Conservation (phyloP, 2,888 invertebrate genomes). For the Camponotus fellah region DNA sequence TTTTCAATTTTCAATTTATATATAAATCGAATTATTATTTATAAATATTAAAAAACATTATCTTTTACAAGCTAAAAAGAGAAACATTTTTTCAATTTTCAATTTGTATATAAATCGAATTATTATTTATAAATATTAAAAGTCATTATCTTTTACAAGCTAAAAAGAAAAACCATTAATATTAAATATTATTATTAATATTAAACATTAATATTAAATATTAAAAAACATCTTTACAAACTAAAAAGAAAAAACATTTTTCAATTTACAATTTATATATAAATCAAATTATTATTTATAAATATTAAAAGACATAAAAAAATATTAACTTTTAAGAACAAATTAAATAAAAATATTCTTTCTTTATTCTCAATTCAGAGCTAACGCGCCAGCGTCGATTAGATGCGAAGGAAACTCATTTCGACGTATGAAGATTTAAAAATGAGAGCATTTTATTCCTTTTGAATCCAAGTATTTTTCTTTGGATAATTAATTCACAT, state of each 20-base stretch:
- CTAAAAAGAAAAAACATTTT: neutral
- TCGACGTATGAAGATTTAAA: neutral
- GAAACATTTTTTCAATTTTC: neutral
- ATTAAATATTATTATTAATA: too few relatives aligned
- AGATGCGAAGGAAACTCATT: neutral
- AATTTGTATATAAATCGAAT: constrained; percentile 2
- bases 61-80: neutral
- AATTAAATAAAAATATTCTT: neutral
- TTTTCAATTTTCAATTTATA: too few relatives aligned
- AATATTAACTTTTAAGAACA: constrained; percentile 14
- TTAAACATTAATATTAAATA: too few relatives aligned
- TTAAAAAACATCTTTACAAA: neutral
- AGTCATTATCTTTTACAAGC: neutral
- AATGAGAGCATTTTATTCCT: constrained; percentile 2
- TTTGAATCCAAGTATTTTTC: neutral
- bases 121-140: constrained; percentile 3
- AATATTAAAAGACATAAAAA: constrained; percentile 13
- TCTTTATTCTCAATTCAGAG: neutral
- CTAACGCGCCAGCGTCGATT: neutral
- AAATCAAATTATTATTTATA: constrained; percentile 14
- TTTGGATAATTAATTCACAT: constrained; percentile 10
- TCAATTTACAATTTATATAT: neutral
- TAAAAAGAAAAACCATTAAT: too few relatives aligned
- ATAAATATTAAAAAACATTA: too few relatives aligned
- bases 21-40: too few relatives aligned